Evolutionary conservation across 2,888 invertebrate genomes (phyloP).

Genomic region (Agrotis segetum): DNA sequence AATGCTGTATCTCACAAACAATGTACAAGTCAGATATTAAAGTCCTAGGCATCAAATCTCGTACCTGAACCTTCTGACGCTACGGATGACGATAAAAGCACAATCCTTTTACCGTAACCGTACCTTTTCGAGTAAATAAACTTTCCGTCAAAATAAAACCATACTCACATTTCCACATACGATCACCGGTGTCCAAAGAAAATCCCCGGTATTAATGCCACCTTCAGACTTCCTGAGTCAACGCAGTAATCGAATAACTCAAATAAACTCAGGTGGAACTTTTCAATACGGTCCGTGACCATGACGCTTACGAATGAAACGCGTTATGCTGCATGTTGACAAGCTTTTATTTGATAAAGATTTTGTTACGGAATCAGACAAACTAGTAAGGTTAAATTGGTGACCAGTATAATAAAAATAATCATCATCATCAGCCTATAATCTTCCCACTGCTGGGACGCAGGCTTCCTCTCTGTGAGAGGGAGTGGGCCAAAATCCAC

Average conservation of each 20-base stretch:
- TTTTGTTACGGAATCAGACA: background rate
- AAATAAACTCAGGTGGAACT: constrained; percentile 88
- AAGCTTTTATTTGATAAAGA: constrained; percentile 27
- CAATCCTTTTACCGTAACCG: background rate
- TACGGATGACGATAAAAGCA: too few species aligned
- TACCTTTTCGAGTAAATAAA: background rate
- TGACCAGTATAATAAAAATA: too few species aligned
- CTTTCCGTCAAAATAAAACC: background rate
- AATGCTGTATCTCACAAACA: too few species aligned
- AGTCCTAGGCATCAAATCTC: background rate
- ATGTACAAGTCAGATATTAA: background rate
- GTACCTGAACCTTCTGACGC: background rate
- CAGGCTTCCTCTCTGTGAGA: too few species aligned
- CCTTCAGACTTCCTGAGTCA: constrained; percentile 75
- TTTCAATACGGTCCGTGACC: constrained; percentile 88
- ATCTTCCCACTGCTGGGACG: too few species aligned
- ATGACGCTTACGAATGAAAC: constrained; percentile 84
- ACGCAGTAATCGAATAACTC: constrained; percentile 83
- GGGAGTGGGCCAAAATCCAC: too few species aligned
- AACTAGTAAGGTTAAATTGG: background rate
- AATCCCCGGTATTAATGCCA: constrained; percentile 71
- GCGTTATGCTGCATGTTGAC: constrained; percentile 69
- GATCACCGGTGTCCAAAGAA: constrained; percentile 66
- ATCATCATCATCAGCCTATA: too few species aligned
- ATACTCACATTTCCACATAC: constrained; percentile 29